Evolutionary conservation across 2,888 invertebrate genomes (phyloP), one percentile per base, ranked within the genome.

Genomic region (Odontomyia ornata): DNA sequence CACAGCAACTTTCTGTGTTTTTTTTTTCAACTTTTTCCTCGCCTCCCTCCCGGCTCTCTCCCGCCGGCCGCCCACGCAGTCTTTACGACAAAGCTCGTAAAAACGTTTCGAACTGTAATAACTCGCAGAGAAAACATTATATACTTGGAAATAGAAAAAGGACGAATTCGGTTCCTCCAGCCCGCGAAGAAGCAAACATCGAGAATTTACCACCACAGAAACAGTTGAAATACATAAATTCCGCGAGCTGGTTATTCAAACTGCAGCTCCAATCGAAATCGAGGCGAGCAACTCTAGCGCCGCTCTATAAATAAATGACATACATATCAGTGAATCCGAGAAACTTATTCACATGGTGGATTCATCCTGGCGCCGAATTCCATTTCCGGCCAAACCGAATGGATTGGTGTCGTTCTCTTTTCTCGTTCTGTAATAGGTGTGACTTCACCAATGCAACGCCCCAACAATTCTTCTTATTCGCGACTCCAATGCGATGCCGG

Each of bases 401-500:
- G 79, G 75, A 79, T 79, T 79, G 76, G 77, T 77, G 75, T 76
- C 77, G 76, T 73, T 25, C 60, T 27, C 30, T 73, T 47, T 69
- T 69, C 47, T 43, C 47, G 25, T 69, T 69, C 69, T 46, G 47
- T 47, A 25, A 69, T 57, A 79, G 79, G 79, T 79, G 79, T 79
- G 79, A 79, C 79, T 79, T 65, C 46, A 56, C 71, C 64, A 77
- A 56, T 79, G 79, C 79, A 79, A 79, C 79, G 79, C 79, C 79
- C 79, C 75, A 77, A 71, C 72, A 65, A 71, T 60, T 71, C 71
- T 72, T 65, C 60, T 57, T 62, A 65, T 56, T 69, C 69, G 69
- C 69, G 46, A 25, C 27, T 21, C 46, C 46, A 69, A 69, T 69
- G 65, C 43, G n/a, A 67, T 69, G 46, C 36, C 47, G 47, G 47